Conservation (phyloP, 2,797 vertebrate species). For the Agapornis canus region DNA sequence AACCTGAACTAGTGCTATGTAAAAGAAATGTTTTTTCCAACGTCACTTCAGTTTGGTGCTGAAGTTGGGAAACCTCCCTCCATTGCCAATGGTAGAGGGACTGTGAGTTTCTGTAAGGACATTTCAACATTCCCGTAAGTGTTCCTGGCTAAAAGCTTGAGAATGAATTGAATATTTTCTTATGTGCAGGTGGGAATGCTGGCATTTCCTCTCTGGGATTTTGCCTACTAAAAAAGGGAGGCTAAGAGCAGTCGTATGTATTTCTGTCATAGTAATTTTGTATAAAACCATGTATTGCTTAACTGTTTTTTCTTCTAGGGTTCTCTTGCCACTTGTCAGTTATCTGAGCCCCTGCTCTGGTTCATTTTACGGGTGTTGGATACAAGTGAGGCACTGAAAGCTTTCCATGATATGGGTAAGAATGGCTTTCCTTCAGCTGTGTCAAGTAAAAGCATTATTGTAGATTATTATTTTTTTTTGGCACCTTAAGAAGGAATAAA, state of each 20-base stretch:
- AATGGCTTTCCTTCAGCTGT: not conserved
- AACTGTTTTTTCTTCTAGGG: constrained; percentile 79
- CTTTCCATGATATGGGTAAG: constrained; percentile 98
- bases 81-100: fast-evolving
- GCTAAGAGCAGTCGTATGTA: not conserved
- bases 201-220: not conserved
- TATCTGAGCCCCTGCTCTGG: constrained; percentile 98
- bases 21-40: not conserved
- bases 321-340: constrained; percentile 96
- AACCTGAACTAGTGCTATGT: not conserved
- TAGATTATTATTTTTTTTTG: not conserved
- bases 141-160: not conserved
- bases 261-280: not conserved
- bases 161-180: not conserved
- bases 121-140: not conserved
- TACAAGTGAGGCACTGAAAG: constrained; percentile 96
- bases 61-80: not conserved
- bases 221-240: not conserved
- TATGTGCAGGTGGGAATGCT: not conserved
- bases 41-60: not conserved
- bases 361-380: constrained; percentile 97
- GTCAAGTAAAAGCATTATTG: not conserved
- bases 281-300: not conserved
- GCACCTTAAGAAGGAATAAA: not conserved
- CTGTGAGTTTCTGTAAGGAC: not conserved